Percentiles rank a stretch among this genome's conserved stretches.
These are phyloP conservation scores for Typhlichthys eigenmanni DNA, from an alignment of 2,797 vertebrate species.

Conservation along the genomic window DNA sequence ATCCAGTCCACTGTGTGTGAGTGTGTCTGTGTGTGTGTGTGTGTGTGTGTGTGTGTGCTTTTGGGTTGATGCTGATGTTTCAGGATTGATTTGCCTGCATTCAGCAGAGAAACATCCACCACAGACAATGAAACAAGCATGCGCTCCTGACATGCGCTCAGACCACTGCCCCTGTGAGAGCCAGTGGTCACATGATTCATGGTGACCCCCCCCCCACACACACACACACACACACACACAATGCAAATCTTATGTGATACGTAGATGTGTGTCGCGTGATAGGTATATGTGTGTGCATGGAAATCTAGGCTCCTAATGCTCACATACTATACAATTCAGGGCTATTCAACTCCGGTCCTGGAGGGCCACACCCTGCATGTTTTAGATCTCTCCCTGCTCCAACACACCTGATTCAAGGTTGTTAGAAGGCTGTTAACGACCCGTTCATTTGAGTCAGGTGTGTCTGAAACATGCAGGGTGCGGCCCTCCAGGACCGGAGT, in stretches of 20 bases:
- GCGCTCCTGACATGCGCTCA: constrained; percentile 62
- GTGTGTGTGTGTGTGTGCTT: constrained; percentile 25
- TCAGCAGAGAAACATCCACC: constrained; percentile 63
- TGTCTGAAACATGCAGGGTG: no score
- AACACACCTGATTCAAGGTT: no score
- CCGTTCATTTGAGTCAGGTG: no score
- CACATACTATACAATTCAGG: constrained; percentile 18
- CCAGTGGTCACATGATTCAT: constrained; percentile 63
- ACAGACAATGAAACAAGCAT: constrained; percentile 69
- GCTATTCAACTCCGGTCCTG: no score
- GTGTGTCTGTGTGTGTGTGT: no score
- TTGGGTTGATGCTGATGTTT: constrained; percentile 63
- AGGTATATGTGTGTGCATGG: background rate
- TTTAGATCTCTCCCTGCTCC: no score
- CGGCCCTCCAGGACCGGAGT: no score
- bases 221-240: constrained; percentile 52
- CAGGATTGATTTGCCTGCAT: constrained; percentile 64
- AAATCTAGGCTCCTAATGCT: constrained; percentile 8
- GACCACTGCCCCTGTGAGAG: constrained; percentile 66
- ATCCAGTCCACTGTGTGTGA: background rate
- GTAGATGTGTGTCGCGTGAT: no score
- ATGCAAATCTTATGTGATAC: no score
- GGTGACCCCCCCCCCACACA: constrained; percentile 16
- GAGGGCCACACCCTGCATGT: no score
- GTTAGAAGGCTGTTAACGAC: no score